Conservation (phyloP, 2,888 invertebrate genomes). For the Dasysyrphus tricinctus region DNA sequence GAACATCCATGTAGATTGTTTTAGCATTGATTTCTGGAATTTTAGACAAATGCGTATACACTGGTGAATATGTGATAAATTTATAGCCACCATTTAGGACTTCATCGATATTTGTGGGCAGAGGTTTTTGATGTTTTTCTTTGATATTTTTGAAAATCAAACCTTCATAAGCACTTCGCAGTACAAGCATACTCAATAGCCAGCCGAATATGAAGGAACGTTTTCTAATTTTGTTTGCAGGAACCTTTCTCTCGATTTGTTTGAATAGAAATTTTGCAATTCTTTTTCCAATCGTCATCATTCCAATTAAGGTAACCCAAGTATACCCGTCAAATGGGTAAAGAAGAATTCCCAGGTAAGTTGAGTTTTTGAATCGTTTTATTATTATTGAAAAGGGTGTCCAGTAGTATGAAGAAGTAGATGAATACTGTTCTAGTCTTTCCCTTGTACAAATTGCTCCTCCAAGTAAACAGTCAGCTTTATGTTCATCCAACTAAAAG, state of each 20-base stretch:
- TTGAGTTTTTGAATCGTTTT: not conserved
- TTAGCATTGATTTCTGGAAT: not conserved
- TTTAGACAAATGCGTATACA: not conserved
- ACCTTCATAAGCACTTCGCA: constrained; percentile 77
- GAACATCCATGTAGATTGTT: not conserved
- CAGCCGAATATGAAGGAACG: not conserved
- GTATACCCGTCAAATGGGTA: constrained; percentile 5
- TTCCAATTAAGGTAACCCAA: not conserved
- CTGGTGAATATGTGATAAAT: constrained; percentile 31
- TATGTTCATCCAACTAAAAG: not conserved
- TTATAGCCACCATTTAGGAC: constrained; percentile 56
- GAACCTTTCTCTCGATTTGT: no score
- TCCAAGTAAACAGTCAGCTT: not conserved
- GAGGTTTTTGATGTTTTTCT: constrained; percentile 75
- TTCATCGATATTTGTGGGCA: constrained; percentile 76
- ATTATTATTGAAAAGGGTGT: not conserved
- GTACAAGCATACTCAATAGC: not conserved
- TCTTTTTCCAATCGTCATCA: not conserved
- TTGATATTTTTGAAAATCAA: constrained; percentile 77
- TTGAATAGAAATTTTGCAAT: not conserved
- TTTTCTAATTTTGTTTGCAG: not conserved
- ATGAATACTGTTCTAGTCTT: not conserved
- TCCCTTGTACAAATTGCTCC: not conserved
- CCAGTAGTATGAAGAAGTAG: not conserved
- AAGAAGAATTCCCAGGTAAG: not conserved